Base-by-base conservation (phyloP, 2,888 invertebrate species). In the Seira sanloemensis region DNA sequence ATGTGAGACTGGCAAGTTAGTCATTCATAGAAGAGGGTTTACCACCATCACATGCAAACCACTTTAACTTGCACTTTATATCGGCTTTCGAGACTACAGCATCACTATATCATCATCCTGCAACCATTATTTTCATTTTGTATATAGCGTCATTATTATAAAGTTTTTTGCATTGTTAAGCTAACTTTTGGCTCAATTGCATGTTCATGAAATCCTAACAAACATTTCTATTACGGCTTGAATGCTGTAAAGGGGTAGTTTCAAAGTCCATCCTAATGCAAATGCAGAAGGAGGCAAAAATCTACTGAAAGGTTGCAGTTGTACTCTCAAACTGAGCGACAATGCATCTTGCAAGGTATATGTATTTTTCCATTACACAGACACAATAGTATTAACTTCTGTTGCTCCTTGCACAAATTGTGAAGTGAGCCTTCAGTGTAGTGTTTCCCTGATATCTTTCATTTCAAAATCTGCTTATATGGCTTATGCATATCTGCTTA, bases 1-100 rank as follows among this genome's bases (percentile, higher is more conserved):
- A 73, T 74, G 83, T 83, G 83, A 83, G 83, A 83, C 83, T 83
- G 83, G 69, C 74, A 78, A 73, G 83, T 78, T 67, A 73, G 23
- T 83, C 83, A 83, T 83, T 83, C 83, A 66, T 67, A 78, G 83
- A 74, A 74, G 77, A 76, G 82, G 78, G 78, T 78, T 83, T 83
- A 83, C 78, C 83, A 78, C 77, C 37, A 18, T 12, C 50, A 50
- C 50, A 50, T 50, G 50, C 50, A 50, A 50, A 50, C 50, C 50
- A 50, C 50, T 50, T 12, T 50, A 50, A 50, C 50, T 50, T 12
- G 16, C 50, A 50, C 50, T 50, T 50, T 50, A 50, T 12, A 50
- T 50, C 50, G 5, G 16, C 50, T 50, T 50, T 50, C n/a, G 50
- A 50, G 50, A 50, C 50, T 50, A 18, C 50, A 50, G 2, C 16